Evolutionary conservation across 1,140 invertebrate species (phyloP).

Genomic region (Anastatus disparis): DNA sequence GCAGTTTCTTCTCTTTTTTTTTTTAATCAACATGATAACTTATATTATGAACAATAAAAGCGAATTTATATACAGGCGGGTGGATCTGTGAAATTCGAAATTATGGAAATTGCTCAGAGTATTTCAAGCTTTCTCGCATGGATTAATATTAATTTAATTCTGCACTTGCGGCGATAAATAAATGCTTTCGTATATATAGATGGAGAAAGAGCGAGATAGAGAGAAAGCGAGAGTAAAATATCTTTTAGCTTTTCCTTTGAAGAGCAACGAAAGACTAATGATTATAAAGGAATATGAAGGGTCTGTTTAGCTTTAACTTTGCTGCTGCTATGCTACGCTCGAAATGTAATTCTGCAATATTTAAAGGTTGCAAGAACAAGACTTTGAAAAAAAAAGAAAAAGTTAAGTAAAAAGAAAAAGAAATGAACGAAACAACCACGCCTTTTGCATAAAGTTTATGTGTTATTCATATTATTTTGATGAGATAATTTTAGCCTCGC

Average conservation of each 20-base stretch:
- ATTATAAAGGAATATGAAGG: slow-evolving; percentile 48
- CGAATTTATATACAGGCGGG: no score
- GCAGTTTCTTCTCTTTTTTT: neutral
- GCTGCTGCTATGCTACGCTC: neutral
- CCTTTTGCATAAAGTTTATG: slow-evolving; percentile 17
- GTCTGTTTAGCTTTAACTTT: neutral
- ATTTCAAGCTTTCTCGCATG: slow-evolving; percentile 43
- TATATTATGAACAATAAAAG: no score
- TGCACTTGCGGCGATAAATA: slow-evolving; percentile 57
- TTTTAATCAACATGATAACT: no score
- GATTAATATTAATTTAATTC: slow-evolving; percentile 66
- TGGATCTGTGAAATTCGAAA: slow-evolving; percentile 53
- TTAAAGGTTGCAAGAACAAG: no score
- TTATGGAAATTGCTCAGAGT: slow-evolving; percentile 56
- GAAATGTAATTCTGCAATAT: neutral
- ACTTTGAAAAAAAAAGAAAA: no score
- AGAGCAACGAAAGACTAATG: slow-evolving; percentile 56
- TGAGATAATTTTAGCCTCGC: slow-evolving; percentile 16
- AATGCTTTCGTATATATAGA: no score
- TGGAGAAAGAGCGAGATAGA: no score
- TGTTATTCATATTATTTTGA: slow-evolving; percentile 28
- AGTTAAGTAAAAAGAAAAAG: no score
- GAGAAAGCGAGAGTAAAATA: slow-evolving; percentile 24
- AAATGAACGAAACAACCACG: no score
- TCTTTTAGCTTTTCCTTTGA: no score